phyloP scores from a whole-genome alignment of 2,888 invertebrate genomes.

The Globia sparganii region DNA sequence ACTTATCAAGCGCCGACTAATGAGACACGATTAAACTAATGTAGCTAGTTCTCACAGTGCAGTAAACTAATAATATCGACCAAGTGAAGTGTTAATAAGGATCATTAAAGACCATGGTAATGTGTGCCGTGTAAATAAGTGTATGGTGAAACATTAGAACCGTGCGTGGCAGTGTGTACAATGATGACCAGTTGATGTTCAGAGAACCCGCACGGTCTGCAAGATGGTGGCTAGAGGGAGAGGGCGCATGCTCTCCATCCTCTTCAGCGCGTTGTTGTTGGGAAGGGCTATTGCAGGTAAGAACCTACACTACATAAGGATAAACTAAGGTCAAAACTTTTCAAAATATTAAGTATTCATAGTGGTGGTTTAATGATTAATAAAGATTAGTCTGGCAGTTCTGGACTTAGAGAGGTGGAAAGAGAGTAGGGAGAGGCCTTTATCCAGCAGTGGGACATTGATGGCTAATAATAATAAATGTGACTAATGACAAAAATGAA shows the following conservation, averaged over 20 bases:
- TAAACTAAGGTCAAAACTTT: background rate
- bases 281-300: constrained; percentile 88
- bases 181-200: constrained; percentile 78
- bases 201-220: constrained; percentile 64
- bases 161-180: constrained; percentile 63
- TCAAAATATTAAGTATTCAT: background rate
- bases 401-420: background rate
- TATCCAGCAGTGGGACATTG: background rate
- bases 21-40: background rate
- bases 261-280: constrained; percentile 86
- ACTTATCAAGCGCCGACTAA: background rate
- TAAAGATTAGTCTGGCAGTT: background rate
- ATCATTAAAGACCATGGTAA: constrained; percentile 37
- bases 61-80: constrained; percentile 11
- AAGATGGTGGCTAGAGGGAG: constrained; percentile 82
- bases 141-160: constrained; percentile 40
- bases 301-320: constrained; percentile 40
- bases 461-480: background rate
- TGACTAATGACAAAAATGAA: background rate
- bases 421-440: background rate
- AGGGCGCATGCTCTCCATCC: constrained; percentile 83
- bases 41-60: constrained; percentile 14
- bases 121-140: constrained; percentile 37
- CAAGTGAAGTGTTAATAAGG: constrained; percentile 47
- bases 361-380: background rate